A percentile compares a stretch with the other conserved stretches of the same genome.
Conservation (phyloP, 2,888 invertebrate genomes). For the Seira musarum region DNA sequence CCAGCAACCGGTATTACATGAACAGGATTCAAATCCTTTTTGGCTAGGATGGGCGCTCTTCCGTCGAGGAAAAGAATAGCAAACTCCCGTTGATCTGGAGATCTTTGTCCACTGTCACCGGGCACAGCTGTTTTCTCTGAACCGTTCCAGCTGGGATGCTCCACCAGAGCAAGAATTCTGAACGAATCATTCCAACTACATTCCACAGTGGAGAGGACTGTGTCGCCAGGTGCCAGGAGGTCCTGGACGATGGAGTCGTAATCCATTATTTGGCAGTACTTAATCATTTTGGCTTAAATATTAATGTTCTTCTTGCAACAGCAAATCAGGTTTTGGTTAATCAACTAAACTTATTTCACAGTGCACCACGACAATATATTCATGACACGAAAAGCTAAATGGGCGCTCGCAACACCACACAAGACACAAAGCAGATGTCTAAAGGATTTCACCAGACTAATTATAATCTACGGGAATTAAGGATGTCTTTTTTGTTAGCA, state of each 20-base stretch:
- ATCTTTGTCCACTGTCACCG: constrained; percentile 43
- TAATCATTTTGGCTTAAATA: constrained; percentile 42
- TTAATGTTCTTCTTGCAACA: background rate
- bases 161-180: constrained; percentile 77
- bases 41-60: constrained; percentile 61
- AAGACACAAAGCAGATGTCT: background rate
- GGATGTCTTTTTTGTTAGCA: too few species aligned
- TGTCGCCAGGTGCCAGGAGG: constrained; percentile 76
- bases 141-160: constrained; percentile 73
- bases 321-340: constrained; percentile 14
- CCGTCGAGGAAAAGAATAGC: constrained; percentile 67
- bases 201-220: constrained; percentile 74
- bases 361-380: background rate
- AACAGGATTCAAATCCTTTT: constrained; percentile 82
- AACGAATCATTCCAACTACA: constrained; percentile 72
- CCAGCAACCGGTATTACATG: constrained; percentile 86
- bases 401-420: background rate
- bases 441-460: too few species aligned
- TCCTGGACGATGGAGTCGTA: constrained; percentile 75
- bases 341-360: background rate
- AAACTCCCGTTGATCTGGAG: constrained; percentile 67
- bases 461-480: too few species aligned
- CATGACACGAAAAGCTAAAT: constrained; percentile 11
- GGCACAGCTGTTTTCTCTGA: constrained; percentile 5
- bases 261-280: constrained; percentile 64